A percentile compares a stretch with the other conserved stretches of the same genome.
These are phyloP conservation scores for Nebria brevicollis DNA, from an alignment of 2,888 invertebrate genomes.

Conservation along the genomic window DNA sequence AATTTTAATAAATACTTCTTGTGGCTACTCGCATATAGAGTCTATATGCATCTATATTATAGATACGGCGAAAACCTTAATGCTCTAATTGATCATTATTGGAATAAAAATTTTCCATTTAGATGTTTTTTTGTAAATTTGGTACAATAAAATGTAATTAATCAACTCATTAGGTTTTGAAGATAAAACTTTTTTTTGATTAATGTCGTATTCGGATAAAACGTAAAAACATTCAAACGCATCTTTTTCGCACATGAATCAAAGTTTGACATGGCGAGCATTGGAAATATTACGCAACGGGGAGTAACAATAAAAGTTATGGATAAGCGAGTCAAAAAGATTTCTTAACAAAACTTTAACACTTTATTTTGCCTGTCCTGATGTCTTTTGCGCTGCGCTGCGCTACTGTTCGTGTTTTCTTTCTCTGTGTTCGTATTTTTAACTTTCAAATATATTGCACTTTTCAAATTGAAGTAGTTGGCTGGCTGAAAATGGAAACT, in stretches of 20 bases:
- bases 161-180: no score
- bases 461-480: constrained; percentile 55
- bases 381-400: neutral
- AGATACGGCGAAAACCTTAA: no score
- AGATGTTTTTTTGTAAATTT: no score
- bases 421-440: constrained; percentile 50
- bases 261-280: constrained; percentile 39
- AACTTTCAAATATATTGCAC: constrained; percentile 55
- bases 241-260: constrained; percentile 31
- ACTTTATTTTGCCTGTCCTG: constrained; percentile 41
- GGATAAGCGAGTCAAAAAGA: constrained; percentile 42
- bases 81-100: no score
- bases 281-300: constrained; percentile 33
- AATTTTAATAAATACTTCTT: no score
- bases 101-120: no score
- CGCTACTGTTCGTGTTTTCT: neutral
- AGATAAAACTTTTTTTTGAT: no score
- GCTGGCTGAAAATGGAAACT: constrained; percentile 26
- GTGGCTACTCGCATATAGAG: no score
- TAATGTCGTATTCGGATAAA: no score
- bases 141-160: no score
- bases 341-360: constrained; percentile 47
- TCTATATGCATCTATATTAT: no score
- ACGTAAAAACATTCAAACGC: neutral
- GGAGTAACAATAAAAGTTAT: constrained; percentile 45